These are phyloP conservation scores for Nothocercus nigrocapillus DNA, from an alignment of 2,113 vertebrate genomes.

Conservation along the genomic window DNA sequence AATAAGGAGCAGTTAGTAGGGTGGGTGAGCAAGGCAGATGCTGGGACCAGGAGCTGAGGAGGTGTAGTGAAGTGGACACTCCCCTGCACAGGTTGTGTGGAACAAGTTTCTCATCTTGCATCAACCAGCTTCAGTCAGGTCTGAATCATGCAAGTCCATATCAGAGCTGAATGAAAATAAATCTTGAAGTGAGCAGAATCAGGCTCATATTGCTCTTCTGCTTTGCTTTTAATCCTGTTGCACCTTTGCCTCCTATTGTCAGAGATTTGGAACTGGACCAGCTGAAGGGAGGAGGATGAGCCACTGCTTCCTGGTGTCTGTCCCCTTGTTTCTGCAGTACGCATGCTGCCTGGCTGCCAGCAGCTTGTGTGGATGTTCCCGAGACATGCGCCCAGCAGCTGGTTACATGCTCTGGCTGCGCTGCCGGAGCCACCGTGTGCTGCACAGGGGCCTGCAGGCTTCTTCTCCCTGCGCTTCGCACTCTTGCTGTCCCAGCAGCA, in stretches of 20 bases:
- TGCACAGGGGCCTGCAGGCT: background rate
- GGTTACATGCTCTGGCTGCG: background rate
- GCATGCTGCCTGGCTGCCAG: background rate
- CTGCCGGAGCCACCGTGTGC: background rate
- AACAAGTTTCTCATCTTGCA: background rate
- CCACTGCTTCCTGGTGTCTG: background rate
- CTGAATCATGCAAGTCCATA: background rate
- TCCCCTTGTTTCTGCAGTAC: background rate
- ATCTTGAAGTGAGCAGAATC: background rate
- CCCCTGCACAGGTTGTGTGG: background rate
- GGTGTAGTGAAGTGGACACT: background rate
- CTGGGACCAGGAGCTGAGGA: background rate
- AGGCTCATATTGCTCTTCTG: background rate
- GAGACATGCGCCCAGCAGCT: background rate
- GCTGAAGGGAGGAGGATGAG: background rate
- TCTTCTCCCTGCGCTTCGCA: background rate
- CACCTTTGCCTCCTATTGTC: background rate
- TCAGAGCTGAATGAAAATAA: background rate
- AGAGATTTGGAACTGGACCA: background rate
- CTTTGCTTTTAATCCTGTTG: background rate
- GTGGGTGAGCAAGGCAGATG: background rate
- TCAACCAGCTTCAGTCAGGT: background rate
- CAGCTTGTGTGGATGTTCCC: background rate
- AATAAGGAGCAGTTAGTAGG: background rate
- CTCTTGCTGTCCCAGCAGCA: background rate